Evolutionary conservation across 2,888 invertebrate species (phyloP), one percentile per base, ranked within the genome.

Genomic region (Amphiduros pacificus): DNA sequence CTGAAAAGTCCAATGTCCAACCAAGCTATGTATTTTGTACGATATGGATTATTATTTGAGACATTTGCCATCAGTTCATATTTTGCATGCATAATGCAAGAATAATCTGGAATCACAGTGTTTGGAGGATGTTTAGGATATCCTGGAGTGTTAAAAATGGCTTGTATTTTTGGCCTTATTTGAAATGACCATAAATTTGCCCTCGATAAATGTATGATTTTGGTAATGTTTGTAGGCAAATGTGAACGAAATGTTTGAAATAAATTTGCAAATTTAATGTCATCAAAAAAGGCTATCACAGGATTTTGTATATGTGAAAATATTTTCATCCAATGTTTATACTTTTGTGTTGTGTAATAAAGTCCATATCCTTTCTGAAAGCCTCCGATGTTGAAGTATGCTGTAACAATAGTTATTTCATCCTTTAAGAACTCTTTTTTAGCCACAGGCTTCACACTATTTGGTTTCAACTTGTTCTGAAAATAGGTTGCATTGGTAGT

Each of bases 61-160:
- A 73, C 73, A 41, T 63, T 68, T 27, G 70, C 62, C 53, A 78
- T 64, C 17, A 77, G 60, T 56, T 78, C 78, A 66, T 74, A 77
- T 61, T 78, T 78, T n/a, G 75, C 74, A 65, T 78, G 75, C 78
- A 78, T 78, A 36, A 71, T 71, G 60, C 74, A 74, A 2, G 76
- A 73, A 62, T 78, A 78, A 11, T 70, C 71, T 5, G 74, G 70
- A n/a, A 71, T 65, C 6, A 76, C 70, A 1, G 77, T 78, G 55
- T 78, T 76, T 24, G 77, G 78, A n/a, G 65, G 62, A 60, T 65
- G 66, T 20, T 62, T 31, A 2, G 78, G 77, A 55, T 78, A 78
- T 20, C 67, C 68, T 11, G 70, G 68, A 52, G 73, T 71, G 1
- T 55, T 52, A 61, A 69, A 77, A 6, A 77, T 68, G 20, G 62